Base-by-base conservation (phyloP, 2,888 invertebrate species). In the Alcis repandata region DNA sequence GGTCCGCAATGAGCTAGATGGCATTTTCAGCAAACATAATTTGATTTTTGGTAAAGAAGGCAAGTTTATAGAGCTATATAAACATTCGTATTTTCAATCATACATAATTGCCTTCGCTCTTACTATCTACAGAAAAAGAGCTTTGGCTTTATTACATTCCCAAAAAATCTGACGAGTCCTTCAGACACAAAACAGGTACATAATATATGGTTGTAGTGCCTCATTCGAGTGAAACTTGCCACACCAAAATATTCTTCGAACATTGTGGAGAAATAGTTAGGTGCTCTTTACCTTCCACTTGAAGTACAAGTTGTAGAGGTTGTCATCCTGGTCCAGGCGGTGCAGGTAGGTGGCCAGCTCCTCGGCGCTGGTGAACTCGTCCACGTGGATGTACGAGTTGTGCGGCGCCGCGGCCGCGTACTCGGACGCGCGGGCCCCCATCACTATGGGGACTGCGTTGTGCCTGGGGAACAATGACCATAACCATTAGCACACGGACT, bases 351-450 rank as follows among this genome's bases (percentile, higher is more conserved):
- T 95, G 40, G 99, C 99, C 69, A 99, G 93, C 75, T 97, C 97
- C 79, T 96, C 96, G 0, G 99, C 97, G 20, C 97, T 96, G 33
- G 96, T 95, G 86, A 99, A 99, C 87, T 99, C 98, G 84, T 99
- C 99, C 20, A 99, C 98, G 90, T 99, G 99, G 66, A 99, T 97
- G 91, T 97, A 99, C 3, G 98, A 98, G 77, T 97, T 96, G 83
- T 97, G 96, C 0, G 99, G 99, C 2, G 99, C 97, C 72, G 96
- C 95, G 49, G 96, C 95, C 67, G 96, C 96, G 88, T 99, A 99
- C 85, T 99, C 99, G 64, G 97, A 96, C 0, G 98, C 97, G 49
- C 97, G 95, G 0, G 98, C 99, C 0, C 99, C 99, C 98, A 99
- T 98, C 64, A 98, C 99, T 72, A 99, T 97, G 0, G 99, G 99